These are phyloP conservation scores for Ochlodes sylvanus DNA, from an alignment of 2,888 invertebrate genomes.

Conservation along the genomic window DNA sequence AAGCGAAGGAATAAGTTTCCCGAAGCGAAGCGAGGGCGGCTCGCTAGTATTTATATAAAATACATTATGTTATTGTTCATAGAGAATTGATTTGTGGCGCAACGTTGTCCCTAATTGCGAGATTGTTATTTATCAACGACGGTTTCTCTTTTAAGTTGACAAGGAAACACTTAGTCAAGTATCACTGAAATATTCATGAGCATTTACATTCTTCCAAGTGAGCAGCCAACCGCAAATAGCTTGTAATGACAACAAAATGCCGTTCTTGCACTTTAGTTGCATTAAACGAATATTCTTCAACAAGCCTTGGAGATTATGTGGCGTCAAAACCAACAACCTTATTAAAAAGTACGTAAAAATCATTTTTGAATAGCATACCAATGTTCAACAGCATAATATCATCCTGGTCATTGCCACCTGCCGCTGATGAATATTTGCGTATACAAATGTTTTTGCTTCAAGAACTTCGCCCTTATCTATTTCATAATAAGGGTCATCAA, in stretches of 20 bases:
- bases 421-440: conserved; percentile 40
- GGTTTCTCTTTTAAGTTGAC: conserved; percentile 32
- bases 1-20: too few species aligned
- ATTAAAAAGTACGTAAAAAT: conserved; percentile 24
- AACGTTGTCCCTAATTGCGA: conserved; percentile 5
- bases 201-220: conserved; percentile 56
- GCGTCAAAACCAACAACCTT: conserved; percentile 17
- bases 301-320: conserved; percentile 11
- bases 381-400: conserved; percentile 49
- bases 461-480: conserved; percentile 34
- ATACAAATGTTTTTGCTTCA: conserved; percentile 11
- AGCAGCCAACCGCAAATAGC: conserved; percentile 61
- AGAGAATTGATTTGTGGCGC: neutral
- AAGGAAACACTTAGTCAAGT: conserved; percentile 52
- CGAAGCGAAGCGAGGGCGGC: too few species aligned
- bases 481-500: conserved; percentile 16
- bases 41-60: too few species aligned
- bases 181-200: conserved; percentile 52
- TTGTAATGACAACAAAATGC: conserved; percentile 62
- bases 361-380: conserved; percentile 35
- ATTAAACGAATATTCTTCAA: conserved; percentile 51
- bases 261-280: conserved; percentile 57
- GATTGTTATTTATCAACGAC: conserved; percentile 24
- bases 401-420: conserved; percentile 40
- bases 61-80: neutral